Evolutionary conservation across 2,113 vertebrate species (phyloP).

Genomic region (Aphyosemion australe): DNA sequence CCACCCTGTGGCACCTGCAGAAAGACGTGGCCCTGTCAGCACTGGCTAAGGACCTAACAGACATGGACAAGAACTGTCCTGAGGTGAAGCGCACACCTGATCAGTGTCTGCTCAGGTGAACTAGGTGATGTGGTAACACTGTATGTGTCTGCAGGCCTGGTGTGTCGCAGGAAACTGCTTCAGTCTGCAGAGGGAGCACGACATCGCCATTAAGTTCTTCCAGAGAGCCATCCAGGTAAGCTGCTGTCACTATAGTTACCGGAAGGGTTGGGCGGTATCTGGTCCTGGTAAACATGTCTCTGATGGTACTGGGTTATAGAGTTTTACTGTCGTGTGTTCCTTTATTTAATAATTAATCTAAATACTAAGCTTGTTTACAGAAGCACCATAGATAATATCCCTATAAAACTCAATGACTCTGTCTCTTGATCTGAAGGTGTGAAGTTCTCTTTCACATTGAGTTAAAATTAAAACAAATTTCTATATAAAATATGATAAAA

Average conservation of each 20-base stretch:
- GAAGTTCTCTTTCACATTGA: too few species aligned
- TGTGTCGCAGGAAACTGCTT: conserved; percentile 99
- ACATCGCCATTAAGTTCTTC: conserved; percentile 99
- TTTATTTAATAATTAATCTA: too few species aligned
- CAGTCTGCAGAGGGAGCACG: conserved; percentile 96
- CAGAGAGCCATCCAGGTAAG: conserved; percentile 93
- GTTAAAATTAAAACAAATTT: too few species aligned
- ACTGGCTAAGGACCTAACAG: conserved; percentile 96
- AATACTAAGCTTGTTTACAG: too few species aligned
- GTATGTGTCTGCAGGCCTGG: conserved; percentile 84
- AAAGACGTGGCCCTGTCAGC: conserved; percentile 96
- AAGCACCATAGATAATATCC: too few species aligned
- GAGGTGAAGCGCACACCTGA: conserved; percentile 80
- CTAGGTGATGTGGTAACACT: background rate
- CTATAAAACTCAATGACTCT: too few species aligned
- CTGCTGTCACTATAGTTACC: background rate
- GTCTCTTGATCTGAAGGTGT: too few species aligned
- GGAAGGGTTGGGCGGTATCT: too few species aligned
- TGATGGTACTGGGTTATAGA: too few species aligned
- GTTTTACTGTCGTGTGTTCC: too few species aligned
- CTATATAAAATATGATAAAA: too few species aligned
- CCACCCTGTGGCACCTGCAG: conserved; percentile 97
- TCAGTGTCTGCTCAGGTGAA: background rate
- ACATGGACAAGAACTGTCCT: conserved; percentile 98
- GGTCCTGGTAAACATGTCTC: too few species aligned